phyloP scores from a whole-genome alignment of 2,113 vertebrate genomes.

The Rhegmatorhina hoffmannsi region DNA sequence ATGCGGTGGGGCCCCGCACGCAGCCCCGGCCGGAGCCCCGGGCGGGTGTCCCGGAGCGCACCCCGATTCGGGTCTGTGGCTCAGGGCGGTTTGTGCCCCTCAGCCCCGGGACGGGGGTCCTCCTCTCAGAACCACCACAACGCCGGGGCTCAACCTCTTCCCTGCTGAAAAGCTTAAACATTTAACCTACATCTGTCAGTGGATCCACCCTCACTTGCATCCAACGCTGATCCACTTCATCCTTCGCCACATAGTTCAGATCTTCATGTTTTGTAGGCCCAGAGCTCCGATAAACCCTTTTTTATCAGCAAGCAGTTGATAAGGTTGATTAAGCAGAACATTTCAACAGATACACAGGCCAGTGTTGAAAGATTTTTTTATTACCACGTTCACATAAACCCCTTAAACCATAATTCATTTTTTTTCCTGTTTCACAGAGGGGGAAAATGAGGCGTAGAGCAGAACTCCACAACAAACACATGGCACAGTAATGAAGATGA shows the following conservation, averaged over 20 bases:
- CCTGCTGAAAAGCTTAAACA: not conserved
- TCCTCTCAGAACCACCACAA: not conserved
- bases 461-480: not conserved
- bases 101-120: rapidly evolving
- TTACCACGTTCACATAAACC: not conserved
- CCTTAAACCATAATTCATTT: not conserved
- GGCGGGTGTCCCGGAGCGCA: no score
- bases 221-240: not conserved
- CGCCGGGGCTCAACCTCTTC: not conserved
- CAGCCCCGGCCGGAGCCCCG: not conserved
- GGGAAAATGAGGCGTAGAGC: not conserved
- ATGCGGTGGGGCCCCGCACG: not conserved
- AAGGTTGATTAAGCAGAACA: not conserved
- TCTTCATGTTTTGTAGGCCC: not conserved
- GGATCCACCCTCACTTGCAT: not conserved
- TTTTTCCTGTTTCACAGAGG: slow-evolving; percentile 5
- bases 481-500: not conserved
- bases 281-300: not conserved
- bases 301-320: not conserved
- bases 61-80: no score
- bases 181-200: not conserved
- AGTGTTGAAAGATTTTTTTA: not conserved
- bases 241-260: rapidly evolving
- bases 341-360: not conserved
- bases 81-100: not conserved